phyloP scores from a whole-genome alignment of 2,797 vertebrate genomes.

The Argya squamiceps region DNA sequence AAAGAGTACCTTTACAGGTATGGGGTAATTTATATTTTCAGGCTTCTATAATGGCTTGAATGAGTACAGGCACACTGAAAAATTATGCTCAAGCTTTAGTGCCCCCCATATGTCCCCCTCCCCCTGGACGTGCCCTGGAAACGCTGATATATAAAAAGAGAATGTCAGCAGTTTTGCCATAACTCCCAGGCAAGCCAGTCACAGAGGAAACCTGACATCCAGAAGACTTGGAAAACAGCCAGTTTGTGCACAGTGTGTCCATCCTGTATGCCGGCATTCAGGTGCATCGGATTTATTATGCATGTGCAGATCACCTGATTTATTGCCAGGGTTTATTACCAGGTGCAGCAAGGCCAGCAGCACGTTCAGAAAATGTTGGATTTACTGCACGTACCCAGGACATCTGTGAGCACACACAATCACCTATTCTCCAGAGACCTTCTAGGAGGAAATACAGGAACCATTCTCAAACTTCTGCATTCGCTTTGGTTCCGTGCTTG shows the following conservation, averaged over 20 bases:
- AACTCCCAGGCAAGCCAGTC: not conserved
- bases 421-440: slow-evolving; percentile 1
- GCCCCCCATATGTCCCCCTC: not conserved
- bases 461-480: not conserved
- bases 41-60: not conserved
- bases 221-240: slow-evolving; percentile 31
- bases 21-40: not conserved
- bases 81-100: not conserved
- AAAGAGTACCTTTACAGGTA: not conserved
- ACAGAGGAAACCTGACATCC: slow-evolving; percentile 11
- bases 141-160: not conserved
- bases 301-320: slow-evolving; percentile 40
- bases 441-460: not conserved
- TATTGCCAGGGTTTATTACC: slow-evolving; percentile 53
- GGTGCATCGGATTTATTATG: slow-evolving; percentile 50
- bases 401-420: slow-evolving; percentile 14
- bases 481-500: not conserved
- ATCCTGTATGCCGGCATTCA: slow-evolving; percentile 16
- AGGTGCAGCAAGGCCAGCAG: slow-evolving; percentile 30
- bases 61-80: not conserved
- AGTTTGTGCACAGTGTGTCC: slow-evolving; percentile 32
- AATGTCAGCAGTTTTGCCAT: slow-evolving; percentile 1
- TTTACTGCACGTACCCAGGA: slow-evolving; percentile 4
- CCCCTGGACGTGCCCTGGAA: not conserved
- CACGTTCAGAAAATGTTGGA: slow-evolving; percentile 1